Conservation (phyloP, 2,797 vertebrate genomes). For the Alauda arvensis region DNA sequence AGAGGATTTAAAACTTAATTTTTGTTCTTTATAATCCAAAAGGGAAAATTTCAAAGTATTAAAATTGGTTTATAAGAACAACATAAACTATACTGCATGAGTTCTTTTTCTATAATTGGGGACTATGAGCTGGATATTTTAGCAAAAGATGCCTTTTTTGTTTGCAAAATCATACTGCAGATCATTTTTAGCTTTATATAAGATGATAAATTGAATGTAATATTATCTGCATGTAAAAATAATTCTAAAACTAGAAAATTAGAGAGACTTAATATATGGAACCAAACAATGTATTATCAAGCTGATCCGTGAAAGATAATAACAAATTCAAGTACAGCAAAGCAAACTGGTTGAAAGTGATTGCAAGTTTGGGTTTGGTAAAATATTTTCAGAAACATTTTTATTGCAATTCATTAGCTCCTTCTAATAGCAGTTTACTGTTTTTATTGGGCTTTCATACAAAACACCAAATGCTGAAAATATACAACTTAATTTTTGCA, state of each 20-base stretch:
- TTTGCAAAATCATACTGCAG: not conserved
- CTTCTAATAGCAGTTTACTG: not conserved
- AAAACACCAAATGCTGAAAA: not conserved
- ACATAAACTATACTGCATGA: not conserved
- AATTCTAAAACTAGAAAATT: not conserved
- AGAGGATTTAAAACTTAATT: not conserved
- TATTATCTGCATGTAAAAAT: not conserved
- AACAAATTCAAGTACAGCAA: not conserved
- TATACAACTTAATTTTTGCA: not conserved
- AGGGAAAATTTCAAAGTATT: not conserved
- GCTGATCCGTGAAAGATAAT: not conserved
- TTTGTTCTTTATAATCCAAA: not conserved
- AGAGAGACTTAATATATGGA: not conserved
- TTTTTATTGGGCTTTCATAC: not conserved
- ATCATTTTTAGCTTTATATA: not conserved
- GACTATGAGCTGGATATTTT: not conserved
- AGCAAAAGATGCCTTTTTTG: fast-evolving
- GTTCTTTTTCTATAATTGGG: not conserved
- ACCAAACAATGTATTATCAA: not conserved
- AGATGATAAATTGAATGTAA: not conserved
- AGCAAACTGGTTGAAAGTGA: not conserved
- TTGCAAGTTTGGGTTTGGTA: not conserved
- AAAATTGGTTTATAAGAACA: not conserved
- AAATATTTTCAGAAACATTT: not conserved
- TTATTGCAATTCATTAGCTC: not conserved